Evolutionary conservation across 2,888 invertebrate species (phyloP).

Genomic region (Patella ulyssiponensis): DNA sequence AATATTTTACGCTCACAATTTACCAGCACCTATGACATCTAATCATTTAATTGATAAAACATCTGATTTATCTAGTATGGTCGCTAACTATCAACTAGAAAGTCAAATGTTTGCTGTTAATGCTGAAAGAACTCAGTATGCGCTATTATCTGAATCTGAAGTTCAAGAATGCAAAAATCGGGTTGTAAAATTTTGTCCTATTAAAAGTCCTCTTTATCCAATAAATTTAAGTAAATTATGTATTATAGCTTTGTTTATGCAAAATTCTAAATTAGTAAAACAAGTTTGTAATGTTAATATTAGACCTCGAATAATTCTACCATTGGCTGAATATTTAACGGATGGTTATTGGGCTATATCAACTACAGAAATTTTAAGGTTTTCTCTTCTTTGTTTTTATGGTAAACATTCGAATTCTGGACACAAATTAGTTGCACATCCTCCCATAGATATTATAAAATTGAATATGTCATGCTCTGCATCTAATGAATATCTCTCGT

Average conservation of each 20-base stretch:
- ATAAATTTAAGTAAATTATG: neutral
- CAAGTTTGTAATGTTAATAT: neutral
- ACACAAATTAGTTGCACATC: neutral
- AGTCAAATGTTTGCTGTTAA: neutral
- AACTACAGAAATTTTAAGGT: neutral
- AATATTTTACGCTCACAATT: neutral
- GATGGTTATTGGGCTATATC: neutral
- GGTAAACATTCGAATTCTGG: neutral
- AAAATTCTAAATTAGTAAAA: neutral
- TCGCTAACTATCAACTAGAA: neutral
- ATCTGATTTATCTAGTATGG: neutral
- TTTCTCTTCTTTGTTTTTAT: neutral
- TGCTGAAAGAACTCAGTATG: neutral
- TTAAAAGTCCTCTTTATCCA: neutral
- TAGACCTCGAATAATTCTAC: neutral
- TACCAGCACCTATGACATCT: neutral
- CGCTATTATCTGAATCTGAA: neutral
- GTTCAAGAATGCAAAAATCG: neutral
- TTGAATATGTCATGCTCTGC: constrained; percentile 6
- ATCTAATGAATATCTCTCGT: neutral
- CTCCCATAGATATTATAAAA: neutral
- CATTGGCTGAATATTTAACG: neutral
- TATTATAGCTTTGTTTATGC: neutral
- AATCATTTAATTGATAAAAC: neutral
- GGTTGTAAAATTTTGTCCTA: neutral